phyloP scores from a whole-genome alignment of 2,113 vertebrate species.

The Gulo gulo region DNA sequence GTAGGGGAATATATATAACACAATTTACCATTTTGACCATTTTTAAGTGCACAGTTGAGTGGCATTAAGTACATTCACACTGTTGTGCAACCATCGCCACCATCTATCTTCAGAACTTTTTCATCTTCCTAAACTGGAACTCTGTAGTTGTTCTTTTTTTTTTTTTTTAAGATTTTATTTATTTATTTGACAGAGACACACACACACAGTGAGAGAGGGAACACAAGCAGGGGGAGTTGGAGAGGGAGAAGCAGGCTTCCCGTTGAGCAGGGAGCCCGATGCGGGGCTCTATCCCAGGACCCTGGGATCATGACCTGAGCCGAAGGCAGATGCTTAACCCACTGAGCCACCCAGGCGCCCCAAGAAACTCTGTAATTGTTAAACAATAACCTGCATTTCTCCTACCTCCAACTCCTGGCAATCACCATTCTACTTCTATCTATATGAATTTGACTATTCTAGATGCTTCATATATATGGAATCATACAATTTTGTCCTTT shows the following conservation, averaged over 20 bases:
- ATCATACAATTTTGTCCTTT: neutral
- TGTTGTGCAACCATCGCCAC: neutral
- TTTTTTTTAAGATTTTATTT: too few relatives aligned
- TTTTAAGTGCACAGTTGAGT: neutral
- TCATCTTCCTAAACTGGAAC: neutral
- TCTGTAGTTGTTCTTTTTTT: neutral
- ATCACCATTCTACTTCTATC: neutral
- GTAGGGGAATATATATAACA: neutral
- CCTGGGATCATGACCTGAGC: too few relatives aligned
- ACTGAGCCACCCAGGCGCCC: too few relatives aligned
- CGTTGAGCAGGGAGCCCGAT: too few relatives aligned
- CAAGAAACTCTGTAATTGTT: neutral
- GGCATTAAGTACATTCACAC: neutral
- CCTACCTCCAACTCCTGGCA: neutral
- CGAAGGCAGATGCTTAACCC: too few relatives aligned
- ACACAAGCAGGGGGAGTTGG: too few relatives aligned
- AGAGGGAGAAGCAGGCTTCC: too few relatives aligned
- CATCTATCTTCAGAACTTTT: neutral
- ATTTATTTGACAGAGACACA: too few relatives aligned
- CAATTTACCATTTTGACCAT: neutral
- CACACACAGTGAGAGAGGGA: too few relatives aligned
- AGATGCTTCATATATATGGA: neutral
- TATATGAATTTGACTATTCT: neutral
- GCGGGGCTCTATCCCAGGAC: too few relatives aligned
- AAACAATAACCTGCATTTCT: neutral